Evolutionary conservation across 2,888 invertebrate species (phyloP).

Genomic region (Parapristionchus giblindavisi): DNA sequence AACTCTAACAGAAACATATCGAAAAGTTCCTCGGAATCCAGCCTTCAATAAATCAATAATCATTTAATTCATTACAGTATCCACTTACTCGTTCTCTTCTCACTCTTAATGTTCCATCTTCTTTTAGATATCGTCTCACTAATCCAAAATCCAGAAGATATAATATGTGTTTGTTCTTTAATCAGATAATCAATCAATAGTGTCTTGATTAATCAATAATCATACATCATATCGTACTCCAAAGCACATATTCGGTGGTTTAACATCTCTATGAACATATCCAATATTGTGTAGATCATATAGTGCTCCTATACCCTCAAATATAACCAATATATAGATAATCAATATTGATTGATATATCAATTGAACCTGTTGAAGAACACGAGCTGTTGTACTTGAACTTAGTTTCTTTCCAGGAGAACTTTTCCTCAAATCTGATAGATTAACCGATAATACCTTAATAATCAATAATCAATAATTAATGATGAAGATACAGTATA

Average conservation of each 20-base stretch:
- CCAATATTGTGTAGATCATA: slow-evolving; percentile 32
- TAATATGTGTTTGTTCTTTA: slow-evolving; percentile 14
- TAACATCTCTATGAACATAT: slow-evolving; percentile 34
- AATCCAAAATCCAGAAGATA: slow-evolving; percentile 35
- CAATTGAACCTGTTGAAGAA: slow-evolving; percentile 10
- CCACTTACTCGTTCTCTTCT: slow-evolving; percentile 10
- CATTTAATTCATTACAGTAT: background rate
- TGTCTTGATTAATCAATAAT: too few relatives aligned
- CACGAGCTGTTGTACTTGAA: background rate
- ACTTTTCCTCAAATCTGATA: slow-evolving; percentile 21
- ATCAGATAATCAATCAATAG: too few relatives aligned
- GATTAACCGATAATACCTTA: slow-evolving; percentile 26
- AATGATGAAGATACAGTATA: background rate
- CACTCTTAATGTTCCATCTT: slow-evolving; percentile 27
- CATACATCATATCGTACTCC: slow-evolving; percentile 7
- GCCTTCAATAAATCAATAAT: slow-evolving; percentile 10
- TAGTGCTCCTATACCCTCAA: slow-evolving; percentile 28
- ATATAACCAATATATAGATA: background rate
- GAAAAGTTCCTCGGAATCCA: slow-evolving; percentile 36
- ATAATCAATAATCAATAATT: background rate
- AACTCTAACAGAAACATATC: slow-evolving; percentile 35
- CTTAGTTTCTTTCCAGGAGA: slow-evolving; percentile 16
- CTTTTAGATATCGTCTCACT: slow-evolving; percentile 18
- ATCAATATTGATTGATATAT: background rate
- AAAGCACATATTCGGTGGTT: slow-evolving; percentile 39